Conservation (phyloP, 2,113 vertebrate genomes). For the Mastomys coucha region DNA sequence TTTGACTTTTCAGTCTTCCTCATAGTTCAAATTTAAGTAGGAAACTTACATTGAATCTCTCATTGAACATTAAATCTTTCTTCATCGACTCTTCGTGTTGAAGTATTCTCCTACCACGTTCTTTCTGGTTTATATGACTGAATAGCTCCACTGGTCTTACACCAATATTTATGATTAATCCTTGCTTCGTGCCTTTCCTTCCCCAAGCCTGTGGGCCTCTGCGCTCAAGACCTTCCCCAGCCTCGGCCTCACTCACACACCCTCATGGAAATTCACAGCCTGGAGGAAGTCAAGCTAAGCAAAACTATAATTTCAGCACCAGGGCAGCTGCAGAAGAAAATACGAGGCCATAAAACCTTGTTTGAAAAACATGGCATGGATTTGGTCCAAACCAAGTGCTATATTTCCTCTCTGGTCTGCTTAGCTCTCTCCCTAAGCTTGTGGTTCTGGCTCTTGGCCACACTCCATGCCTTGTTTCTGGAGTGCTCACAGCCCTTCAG, state of each 20-base stretch:
- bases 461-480: background rate
- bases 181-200: background rate
- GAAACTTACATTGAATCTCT: background rate
- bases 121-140: background rate
- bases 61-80: background rate
- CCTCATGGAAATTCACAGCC: conserved; percentile 45
- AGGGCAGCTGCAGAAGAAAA: conserved; percentile 16
- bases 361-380: conserved; percentile 51
- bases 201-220: background rate
- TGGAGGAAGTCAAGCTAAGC: background rate
- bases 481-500: background rate
- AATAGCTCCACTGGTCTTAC: background rate
- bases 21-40: background rate
- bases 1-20: background rate
- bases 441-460: background rate
- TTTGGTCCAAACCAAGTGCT: conserved; percentile 15
- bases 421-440: background rate
- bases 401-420: background rate
- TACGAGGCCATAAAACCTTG: background rate
- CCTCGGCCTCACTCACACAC: background rate
- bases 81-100: background rate
- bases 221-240: rapidly evolving
- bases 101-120: background rate
- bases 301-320: conserved; percentile 24
- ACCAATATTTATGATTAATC: background rate